Base-by-base conservation (phyloP, 1,140 invertebrate species). In the Anagrus nilaparvatae region DNA sequence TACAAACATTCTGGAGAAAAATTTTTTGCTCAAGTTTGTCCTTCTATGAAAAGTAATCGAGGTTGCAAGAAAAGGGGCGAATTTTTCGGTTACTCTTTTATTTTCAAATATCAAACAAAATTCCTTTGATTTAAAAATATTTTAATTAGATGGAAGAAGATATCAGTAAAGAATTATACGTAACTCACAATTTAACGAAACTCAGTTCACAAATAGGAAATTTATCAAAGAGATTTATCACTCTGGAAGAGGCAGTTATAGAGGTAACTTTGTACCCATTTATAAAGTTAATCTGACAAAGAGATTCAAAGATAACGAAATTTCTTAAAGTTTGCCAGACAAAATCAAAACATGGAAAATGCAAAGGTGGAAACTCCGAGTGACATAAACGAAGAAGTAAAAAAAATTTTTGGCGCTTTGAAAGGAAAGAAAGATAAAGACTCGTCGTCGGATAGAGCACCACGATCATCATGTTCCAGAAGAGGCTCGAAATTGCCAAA, bases 141-240 rank as follows among this genome's bases (percentile, higher is more conserved):
- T n/a, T n/a, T n/a, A n/a, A n/a, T n/a, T n/a, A 65, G 61, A 61
- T 65, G 31, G 51, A 60, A 28, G 43, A 40, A 5, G 63, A 65
- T 21, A 53, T 65, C 3, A 51, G 44, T 0, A 53, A 48, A 24
- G 61, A 65, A 42, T 36, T 65, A 4, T 44, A 52, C 14, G 43
- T 65, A 5, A 65, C 63, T 20, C 55, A 57, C 23, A 47, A 59
- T 20, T 46, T 63, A 20, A 65, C 63, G 1, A 48, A 43, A 17
- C 50, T 63, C 9, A 55, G 42, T 16, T 16, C 50, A 5, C 56
- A 52, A 38, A 43, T 63, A 38, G 16, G 33, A 0, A 8, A 29
- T 2, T n/a, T 58, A 13, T 16, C 55, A 21, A 44, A 49, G 20
- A 40, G 55, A 27, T 63, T 60, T 39, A 29, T 37, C 0, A 24